Evolutionary conservation across 2,113 vertebrate genomes (phyloP).

Genomic region (Scortum barcoo): DNA sequence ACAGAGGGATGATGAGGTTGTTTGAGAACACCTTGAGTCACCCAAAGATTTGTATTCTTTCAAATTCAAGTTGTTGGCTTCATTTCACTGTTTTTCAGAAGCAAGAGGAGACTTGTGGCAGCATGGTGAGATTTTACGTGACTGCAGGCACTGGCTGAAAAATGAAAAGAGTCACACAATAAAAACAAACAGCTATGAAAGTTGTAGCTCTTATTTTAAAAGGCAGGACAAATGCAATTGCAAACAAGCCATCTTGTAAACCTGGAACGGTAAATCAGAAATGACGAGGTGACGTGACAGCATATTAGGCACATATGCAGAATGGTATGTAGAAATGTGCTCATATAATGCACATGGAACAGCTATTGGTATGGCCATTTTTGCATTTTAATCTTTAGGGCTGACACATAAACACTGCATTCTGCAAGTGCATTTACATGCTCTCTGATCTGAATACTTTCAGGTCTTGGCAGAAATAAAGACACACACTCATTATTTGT

Average conservation of each 20-base stretch:
- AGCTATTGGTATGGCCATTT: not conserved
- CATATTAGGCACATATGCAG: too few relatives aligned
- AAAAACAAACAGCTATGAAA: too few relatives aligned
- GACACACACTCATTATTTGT: too few relatives aligned
- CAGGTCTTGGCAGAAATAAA: not conserved
- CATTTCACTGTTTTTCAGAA: not conserved
- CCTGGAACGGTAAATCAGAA: too few relatives aligned
- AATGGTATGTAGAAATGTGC: too few relatives aligned
- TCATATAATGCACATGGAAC: too few relatives aligned
- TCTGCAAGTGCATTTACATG: not conserved
- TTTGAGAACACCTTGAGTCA: not conserved
- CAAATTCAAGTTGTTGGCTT: not conserved
- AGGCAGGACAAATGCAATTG: too few relatives aligned
- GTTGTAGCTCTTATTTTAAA: too few relatives aligned
- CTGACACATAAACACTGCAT: not conserved
- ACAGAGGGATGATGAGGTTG: not conserved
- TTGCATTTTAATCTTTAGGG: not conserved
- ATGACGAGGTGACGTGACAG: too few relatives aligned
- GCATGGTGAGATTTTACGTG: not conserved
- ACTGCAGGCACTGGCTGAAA: not conserved
- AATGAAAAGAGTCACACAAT: too few relatives aligned
- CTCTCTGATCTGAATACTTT: not conserved
- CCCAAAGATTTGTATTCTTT: not conserved
- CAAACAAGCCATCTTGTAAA: too few relatives aligned
- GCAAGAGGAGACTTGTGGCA: not conserved